These are phyloP conservation scores for Bombus affinis DNA, from an alignment of 1,140 invertebrate genomes.

Conservation along the genomic window DNA sequence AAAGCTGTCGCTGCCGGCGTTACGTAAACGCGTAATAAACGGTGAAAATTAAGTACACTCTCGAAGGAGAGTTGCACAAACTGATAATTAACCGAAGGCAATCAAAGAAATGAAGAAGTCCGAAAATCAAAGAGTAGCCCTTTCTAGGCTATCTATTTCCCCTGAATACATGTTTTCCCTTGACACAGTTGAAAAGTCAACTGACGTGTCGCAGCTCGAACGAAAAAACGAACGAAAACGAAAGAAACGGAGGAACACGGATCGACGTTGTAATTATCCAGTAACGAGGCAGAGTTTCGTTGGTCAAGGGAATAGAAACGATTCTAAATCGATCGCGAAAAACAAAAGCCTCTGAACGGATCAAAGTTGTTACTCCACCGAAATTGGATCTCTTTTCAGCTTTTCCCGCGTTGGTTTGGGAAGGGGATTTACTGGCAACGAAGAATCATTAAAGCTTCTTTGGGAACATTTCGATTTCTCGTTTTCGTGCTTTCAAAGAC, in stretches of 20 bases:
- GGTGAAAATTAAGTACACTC: no score
- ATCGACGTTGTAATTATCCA: slow-evolving; percentile 15
- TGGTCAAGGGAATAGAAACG: background rate
- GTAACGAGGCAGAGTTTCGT: slow-evolving; percentile 12
- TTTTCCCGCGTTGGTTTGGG: background rate
- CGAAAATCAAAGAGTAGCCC: background rate
- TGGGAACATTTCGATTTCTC: background rate
- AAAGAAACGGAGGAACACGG: background rate
- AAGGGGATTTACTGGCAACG: background rate
- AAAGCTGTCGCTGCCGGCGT: background rate
- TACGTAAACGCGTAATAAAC: slow-evolving; percentile 14
- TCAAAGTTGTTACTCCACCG: background rate
- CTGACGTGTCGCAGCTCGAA: background rate
- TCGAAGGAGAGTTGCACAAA: background rate
- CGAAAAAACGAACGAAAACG: background rate
- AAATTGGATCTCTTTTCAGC: slow-evolving; percentile 29
- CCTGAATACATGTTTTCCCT: background rate
- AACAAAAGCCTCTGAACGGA: background rate
- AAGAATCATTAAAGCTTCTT: background rate
- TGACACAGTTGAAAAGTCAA: no score
- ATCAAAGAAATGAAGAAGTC: background rate
- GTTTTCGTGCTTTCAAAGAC: no score
- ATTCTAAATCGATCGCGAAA: background rate
- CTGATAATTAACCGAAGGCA: background rate
- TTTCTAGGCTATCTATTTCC: background rate